phyloP scores from a whole-genome alignment of 2,113 vertebrate genomes.

The Pitta sordida region DNA sequence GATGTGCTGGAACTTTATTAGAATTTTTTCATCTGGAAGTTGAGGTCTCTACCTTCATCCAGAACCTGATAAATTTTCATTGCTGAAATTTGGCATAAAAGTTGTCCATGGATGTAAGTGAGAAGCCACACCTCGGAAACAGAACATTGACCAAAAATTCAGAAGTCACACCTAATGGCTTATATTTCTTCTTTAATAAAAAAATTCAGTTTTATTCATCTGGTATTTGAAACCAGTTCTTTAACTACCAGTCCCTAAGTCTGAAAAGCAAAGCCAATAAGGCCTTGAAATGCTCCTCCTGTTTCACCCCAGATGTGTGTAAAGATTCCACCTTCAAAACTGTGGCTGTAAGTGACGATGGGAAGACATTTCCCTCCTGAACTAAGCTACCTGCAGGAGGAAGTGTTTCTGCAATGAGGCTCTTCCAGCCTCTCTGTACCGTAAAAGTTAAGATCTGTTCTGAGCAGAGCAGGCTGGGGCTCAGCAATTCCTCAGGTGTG shows the following conservation, averaged over 20 bases:
- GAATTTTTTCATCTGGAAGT: not conserved
- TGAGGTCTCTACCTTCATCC: not conserved
- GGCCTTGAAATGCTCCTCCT: not conserved
- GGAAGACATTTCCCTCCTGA: not conserved
- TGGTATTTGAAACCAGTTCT: not conserved
- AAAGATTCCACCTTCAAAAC: not conserved
- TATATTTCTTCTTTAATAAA: not conserved
- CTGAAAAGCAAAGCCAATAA: not conserved
- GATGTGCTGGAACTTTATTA: not conserved
- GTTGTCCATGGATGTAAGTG: not conserved
- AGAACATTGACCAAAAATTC: not conserved
- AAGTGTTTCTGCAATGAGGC: not conserved
- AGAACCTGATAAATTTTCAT: not conserved
- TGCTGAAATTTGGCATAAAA: not conserved
- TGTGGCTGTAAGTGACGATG: not conserved
- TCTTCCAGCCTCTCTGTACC: not conserved
- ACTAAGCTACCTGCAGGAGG: not conserved
- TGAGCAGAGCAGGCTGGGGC: not conserved
- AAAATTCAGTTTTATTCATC: not conserved
- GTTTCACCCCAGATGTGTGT: not conserved
- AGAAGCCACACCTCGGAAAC: not conserved
- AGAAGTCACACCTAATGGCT: not conserved
- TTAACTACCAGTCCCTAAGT: not conserved
- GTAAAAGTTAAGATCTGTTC: not conserved
- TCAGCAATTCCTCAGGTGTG: accelerated